Evolutionary conservation across 1,140 invertebrate genomes (phyloP), one percentile per base, ranked within the genome.

Genomic region (Melitaea cinxia): DNA sequence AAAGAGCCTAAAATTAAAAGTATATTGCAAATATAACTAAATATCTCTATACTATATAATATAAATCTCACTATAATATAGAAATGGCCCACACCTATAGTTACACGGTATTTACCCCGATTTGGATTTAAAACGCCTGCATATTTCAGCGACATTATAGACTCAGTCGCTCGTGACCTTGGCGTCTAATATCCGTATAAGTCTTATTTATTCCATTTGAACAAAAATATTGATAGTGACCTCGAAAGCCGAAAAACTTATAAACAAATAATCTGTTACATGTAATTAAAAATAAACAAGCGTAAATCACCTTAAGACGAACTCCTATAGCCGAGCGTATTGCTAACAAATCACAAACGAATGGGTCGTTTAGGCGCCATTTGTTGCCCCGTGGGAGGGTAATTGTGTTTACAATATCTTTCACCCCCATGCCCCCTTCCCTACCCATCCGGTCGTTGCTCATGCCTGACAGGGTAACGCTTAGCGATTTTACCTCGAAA

Each of bases 361-460:
- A 89, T 88, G 83, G 87, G 82, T 89, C 87, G 87, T 89, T 89
- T 88, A 88, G 83, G 78, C 75, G 77, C 80, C 83, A 86, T 89
- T 89, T 83, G 86, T 80, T 82, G 82, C 70, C 77, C 72, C 61
- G 60, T 63, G 75, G 78, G 67, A 60, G 72, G 84, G 84, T 89
- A 89, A 89, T 89, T 88, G 86, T 88, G 82, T 88, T 87, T 85
- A 85, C 83, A 83, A 81, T 81, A 86, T n/a, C n/a, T n/a, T n/a
- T n/a, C 70, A 74, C 61, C 75, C 70, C 68, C 71, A 42, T 39
- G 78, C 24, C n/a, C 1, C 45, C 56, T 15, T 5, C 14, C 58
- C 50, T n/a, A 57, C 55, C 63, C 39, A 65, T 65, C 63, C 65
- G 65, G 65, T 67, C 65, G 65, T 67, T 56, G 57, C 58, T 67